Evolutionary conservation across 2,113 vertebrate species (phyloP), one percentile per base, ranked within the genome.

Genomic region (Corapipo altera): DNA sequence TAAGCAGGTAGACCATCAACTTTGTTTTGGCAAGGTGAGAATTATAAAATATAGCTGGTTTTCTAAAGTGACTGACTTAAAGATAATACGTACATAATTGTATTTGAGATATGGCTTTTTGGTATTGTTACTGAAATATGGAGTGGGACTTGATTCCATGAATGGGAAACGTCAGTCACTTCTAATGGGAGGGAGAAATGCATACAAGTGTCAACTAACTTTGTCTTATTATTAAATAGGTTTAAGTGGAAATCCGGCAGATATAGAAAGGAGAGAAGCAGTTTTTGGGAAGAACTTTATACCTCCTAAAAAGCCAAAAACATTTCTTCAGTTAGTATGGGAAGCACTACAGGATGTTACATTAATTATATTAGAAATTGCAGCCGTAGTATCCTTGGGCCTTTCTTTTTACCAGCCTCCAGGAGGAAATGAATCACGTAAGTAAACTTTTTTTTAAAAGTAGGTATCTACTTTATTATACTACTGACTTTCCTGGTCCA

Each of bases 241-340:
- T 98, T 98, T 99, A 98, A 99, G 98, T 96, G 99, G 99, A 98
- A 99, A 99, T 94, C 99, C 98, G 94, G 97, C 98, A 97, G 99
- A 99, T 98, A 99, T 99, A 93, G 99, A 99, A 95, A 99, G 99
- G 98, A 99, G 99, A 98, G 98, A 99, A 99, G 97, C 98, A 97
- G 98, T 96, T 95, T 99, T 99, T 98, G 99, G 99, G 97, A 97
- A 98, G 97, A 99, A 99, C 98, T 97, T 99, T 97, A 99, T 99
- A 99, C 99, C 99, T 98, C 99, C 99, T 97, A 99, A 99, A 99
- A 99, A 99, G 98, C 98, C 99, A 98, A 99, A 99, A 99, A 99
- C 99, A 69, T 99, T 99, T 99, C 99, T 99, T 98, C 99, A 99
- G 71, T 99, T 99, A 99, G 99, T 99, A 97, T 99, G 99, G 99